A percentile compares a stretch with the other conserved stretches of the same genome.
phyloP scores from a whole-genome alignment of 2,113 vertebrate genomes.

The Zosterops pallidus region DNA sequence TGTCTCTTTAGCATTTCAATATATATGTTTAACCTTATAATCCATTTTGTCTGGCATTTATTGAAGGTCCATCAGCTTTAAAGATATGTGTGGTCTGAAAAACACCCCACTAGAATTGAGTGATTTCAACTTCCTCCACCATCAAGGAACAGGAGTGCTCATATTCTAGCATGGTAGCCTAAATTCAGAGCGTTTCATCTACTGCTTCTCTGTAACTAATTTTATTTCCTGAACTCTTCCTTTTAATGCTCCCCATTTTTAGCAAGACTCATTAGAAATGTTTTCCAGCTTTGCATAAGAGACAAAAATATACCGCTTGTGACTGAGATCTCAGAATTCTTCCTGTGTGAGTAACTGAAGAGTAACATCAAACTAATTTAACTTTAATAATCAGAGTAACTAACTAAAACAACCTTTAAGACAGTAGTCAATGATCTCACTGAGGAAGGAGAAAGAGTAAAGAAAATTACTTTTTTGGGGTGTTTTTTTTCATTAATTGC shows the following conservation, averaged over 20 bases:
- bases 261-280: background rate
- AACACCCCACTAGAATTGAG: background rate
- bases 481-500: background rate
- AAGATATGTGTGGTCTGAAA: background rate
- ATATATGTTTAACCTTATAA: background rate
- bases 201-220: background rate
- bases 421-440: background rate
- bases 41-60: background rate
- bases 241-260: background rate
- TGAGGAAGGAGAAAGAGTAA: background rate
- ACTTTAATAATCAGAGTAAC: background rate
- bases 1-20: background rate
- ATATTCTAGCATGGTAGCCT: background rate
- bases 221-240: background rate
- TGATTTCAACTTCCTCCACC: background rate
- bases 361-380: background rate
- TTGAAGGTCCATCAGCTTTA: background rate
- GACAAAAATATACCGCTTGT: background rate
- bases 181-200: background rate
- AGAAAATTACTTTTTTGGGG: background rate
- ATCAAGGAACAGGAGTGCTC: background rate
- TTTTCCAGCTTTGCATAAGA: background rate
- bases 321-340: background rate
- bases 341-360: background rate
- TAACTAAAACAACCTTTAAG: background rate